Percentiles rank a stretch among this genome's conserved stretches.
phyloP scores from a whole-genome alignment of 2,797 vertebrate genomes.

The Ataeniobius toweri region DNA sequence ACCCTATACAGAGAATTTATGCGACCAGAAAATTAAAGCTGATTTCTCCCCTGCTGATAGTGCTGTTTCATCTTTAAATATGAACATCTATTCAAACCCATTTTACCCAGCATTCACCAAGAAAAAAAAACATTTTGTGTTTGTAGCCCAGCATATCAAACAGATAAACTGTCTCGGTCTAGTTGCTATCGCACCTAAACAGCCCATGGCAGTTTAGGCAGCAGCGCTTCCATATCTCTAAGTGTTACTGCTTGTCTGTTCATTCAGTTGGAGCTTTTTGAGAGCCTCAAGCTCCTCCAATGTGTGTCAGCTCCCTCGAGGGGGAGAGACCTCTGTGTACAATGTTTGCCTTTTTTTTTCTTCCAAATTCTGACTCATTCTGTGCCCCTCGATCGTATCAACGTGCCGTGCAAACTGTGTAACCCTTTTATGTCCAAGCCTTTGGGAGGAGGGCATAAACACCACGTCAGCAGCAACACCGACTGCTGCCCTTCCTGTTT shows the following conservation, averaged over 20 bases:
- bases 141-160: slow-evolving; percentile 68
- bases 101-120: slow-evolving; percentile 1
- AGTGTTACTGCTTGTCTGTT: slow-evolving; percentile 86
- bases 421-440: slow-evolving; percentile 48
- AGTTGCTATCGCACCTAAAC: slow-evolving; percentile 70
- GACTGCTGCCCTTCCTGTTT: slow-evolving; percentile 53
- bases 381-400: slow-evolving; percentile 53
- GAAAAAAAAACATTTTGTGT: slow-evolving; percentile 41
- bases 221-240: slow-evolving; percentile 76
- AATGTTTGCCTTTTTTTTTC: slow-evolving; percentile 48
- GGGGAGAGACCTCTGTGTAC: slow-evolving; percentile 62
- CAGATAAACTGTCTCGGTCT: slow-evolving; percentile 56
- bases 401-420: slow-evolving; percentile 50
- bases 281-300: slow-evolving; percentile 69
- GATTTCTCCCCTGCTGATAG: background rate
- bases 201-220: slow-evolving; percentile 73
- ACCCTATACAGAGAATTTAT: slow-evolving; percentile 17
- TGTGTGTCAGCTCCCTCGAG: slow-evolving; percentile 67
- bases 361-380: slow-evolving; percentile 61
- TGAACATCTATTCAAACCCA: background rate
- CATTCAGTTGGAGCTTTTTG: slow-evolving; percentile 83
- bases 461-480: slow-evolving; percentile 44
- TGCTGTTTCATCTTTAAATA: background rate
- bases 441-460: slow-evolving; percentile 58
- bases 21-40: slow-evolving; percentile 18